phyloP scores from a whole-genome alignment of 2,888 invertebrate species.

The Mayetiola destructor region DNA sequence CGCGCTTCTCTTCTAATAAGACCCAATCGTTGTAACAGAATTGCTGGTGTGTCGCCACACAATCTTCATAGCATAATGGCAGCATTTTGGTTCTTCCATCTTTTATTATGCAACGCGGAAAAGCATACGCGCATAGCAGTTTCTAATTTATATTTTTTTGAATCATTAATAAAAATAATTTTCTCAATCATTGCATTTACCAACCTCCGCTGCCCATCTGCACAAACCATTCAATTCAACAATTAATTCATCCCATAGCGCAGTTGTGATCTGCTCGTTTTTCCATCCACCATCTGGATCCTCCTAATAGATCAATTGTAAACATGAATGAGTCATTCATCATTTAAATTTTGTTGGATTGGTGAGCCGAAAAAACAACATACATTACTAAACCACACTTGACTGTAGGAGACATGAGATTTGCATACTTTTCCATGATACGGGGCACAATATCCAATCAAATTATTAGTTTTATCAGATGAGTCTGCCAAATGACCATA shows the following conservation, averaged over 20 bases:
- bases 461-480: conserved; percentile 21
- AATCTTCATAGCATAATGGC: conserved; percentile 85
- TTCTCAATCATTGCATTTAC: background rate
- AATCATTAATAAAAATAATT: background rate
- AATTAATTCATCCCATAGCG: conserved; percentile 78
- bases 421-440: conserved; percentile 76
- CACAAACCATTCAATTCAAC: conserved; percentile 67
- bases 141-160: conserved; percentile 37
- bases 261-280: conserved; percentile 71
- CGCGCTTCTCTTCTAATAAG: conserved; percentile 73
- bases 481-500: background rate
- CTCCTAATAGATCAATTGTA: conserved; percentile 26
- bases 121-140: conserved; percentile 81
- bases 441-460: conserved; percentile 63
- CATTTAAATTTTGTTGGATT: background rate
- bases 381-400: conserved; percentile 62
- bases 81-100: conserved; percentile 51
- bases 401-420: conserved; percentile 46
- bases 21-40: conserved; percentile 93
- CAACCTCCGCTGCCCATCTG: conserved; percentile 67
- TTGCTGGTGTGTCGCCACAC: conserved; percentile 75
- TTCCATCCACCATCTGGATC: conserved; percentile 46
- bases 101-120: conserved; percentile 67
- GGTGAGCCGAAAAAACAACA: background rate
- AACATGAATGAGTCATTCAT: background rate